Evolutionary conservation across 2,888 invertebrate species (phyloP).

Genomic region (Trissolcus brochymenae): DNA sequence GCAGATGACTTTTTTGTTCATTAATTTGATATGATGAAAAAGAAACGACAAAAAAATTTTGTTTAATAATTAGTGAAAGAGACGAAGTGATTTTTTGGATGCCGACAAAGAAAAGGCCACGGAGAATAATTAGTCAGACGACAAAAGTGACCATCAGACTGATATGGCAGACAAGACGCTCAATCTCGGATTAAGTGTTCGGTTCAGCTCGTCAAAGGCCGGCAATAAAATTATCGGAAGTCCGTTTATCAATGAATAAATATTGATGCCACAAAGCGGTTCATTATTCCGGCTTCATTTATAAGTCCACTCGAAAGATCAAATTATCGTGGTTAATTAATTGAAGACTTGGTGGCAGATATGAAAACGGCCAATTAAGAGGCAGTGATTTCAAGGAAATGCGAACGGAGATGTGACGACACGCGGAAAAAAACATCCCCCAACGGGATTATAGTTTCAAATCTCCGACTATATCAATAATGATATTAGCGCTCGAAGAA

Average conservation of each 20-base stretch:
- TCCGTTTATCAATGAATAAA: conserved; percentile 55
- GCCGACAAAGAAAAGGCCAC: conserved; percentile 29
- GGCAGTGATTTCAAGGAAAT: conserved; percentile 37
- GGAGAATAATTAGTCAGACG: conserved; percentile 33
- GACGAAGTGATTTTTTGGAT: not conserved
- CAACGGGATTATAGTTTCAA: conserved; percentile 36
- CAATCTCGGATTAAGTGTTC: conserved; percentile 19
- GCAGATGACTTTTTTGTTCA: too few species aligned
- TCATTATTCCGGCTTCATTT: conserved; percentile 40
- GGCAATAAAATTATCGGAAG: conserved; percentile 48
- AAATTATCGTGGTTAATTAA: conserved; percentile 56
- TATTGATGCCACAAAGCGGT: conserved; percentile 51
- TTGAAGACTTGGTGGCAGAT: conserved; percentile 42
- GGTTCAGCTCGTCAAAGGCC: conserved; percentile 33
- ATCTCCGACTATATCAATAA: conserved; percentile 37
- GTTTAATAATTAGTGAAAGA: too few species aligned
- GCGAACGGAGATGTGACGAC: conserved; percentile 32
- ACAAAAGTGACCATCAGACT: conserved; percentile 19
- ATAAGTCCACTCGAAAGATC: conserved; percentile 50
- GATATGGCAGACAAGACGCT: conserved; percentile 23
- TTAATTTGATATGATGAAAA: too few species aligned
- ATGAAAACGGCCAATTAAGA: conserved; percentile 28
- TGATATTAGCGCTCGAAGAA: conserved; percentile 35
- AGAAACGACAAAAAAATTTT: too few species aligned
- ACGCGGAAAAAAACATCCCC: conserved; percentile 37